Percentiles rank a stretch among this genome's conserved stretches.
Evolutionary conservation across 2,888 invertebrate species (phyloP).

Genomic region (Hypomecis punctinalis): DNA sequence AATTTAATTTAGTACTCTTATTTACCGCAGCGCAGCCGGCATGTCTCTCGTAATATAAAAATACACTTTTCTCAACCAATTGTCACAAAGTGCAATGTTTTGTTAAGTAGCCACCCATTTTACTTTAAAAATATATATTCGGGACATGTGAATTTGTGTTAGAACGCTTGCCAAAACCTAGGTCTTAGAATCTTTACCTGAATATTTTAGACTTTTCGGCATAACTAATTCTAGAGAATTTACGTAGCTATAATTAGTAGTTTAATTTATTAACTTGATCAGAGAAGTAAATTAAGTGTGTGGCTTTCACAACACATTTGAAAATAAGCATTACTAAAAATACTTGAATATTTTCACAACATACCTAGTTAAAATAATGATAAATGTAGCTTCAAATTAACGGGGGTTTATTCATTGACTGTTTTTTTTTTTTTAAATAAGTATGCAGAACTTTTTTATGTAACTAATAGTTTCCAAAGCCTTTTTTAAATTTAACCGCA

Average conservation of each 20-base stretch:
- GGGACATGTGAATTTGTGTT: constrained; percentile 17
- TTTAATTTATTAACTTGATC: no score
- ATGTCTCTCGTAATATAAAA: no score
- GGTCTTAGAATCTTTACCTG: constrained; percentile 6
- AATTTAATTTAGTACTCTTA: no score
- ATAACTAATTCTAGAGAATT: no score
- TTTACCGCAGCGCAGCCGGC: no score
- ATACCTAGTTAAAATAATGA: neutral
- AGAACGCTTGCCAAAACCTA: constrained; percentile 30
- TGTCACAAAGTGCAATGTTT: constrained; percentile 27
- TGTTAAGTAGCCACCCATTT: constrained; percentile 12
- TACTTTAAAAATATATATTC: constrained; percentile 31
- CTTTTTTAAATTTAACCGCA: constrained; percentile 9
- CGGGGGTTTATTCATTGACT: no score
- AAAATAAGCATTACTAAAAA: no score
- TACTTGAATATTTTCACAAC: neutral
- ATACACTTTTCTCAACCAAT: neutral
- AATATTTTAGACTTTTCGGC: constrained; percentile 3
- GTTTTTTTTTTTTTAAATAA: no score
- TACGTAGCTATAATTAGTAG: no score
- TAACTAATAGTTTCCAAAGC: neutral
- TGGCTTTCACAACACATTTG: no score
- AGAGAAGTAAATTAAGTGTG: no score
- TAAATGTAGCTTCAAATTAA: neutral
- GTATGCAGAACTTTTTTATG: no score